These are phyloP conservation scores for Melanostoma mellinum DNA, from an alignment of 2,888 invertebrate genomes.

Conservation along the genomic window DNA sequence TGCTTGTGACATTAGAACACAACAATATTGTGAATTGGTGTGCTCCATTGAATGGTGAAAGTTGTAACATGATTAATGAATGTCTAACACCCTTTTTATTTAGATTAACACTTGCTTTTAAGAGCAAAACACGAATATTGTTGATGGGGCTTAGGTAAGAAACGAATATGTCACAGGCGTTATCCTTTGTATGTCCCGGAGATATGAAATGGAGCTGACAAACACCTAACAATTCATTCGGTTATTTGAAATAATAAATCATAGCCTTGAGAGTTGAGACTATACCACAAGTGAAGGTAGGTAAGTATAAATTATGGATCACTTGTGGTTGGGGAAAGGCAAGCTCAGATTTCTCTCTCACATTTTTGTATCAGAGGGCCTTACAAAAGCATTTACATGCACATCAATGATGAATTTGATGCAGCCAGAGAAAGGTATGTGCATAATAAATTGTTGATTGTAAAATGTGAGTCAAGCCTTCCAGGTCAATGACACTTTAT, in stretches of 20 bases:
- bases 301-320: constrained; percentile 21
- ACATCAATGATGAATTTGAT: too few species aligned
- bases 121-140: constrained; percentile 16
- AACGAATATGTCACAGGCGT: background rate
- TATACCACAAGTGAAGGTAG: background rate
- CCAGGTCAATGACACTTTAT: too few species aligned
- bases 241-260: constrained; percentile 46
- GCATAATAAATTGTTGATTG: too few species aligned
- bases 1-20: constrained; percentile 49
- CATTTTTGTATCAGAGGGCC: background rate
- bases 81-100: constrained; percentile 58
- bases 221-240: constrained; percentile 31
- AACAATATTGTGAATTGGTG: constrained; percentile 52
- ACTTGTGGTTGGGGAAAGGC: background rate
- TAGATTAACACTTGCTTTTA: constrained; percentile 42
- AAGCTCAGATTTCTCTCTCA: constrained; percentile 23
- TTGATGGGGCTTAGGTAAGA: background rate
- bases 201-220: constrained; percentile 43
- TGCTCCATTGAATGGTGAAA: constrained; percentile 29
- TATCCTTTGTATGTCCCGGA: constrained; percentile 25
- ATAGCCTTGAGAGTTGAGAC: constrained; percentile 3
- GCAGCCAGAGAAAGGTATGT: too few species aligned
- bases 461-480: too few species aligned
- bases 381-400: too few species aligned
- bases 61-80: constrained; percentile 63